These are phyloP conservation scores for Rhingia rostrata DNA, from an alignment of 2,888 invertebrate species.

Conservation along the genomic window DNA sequence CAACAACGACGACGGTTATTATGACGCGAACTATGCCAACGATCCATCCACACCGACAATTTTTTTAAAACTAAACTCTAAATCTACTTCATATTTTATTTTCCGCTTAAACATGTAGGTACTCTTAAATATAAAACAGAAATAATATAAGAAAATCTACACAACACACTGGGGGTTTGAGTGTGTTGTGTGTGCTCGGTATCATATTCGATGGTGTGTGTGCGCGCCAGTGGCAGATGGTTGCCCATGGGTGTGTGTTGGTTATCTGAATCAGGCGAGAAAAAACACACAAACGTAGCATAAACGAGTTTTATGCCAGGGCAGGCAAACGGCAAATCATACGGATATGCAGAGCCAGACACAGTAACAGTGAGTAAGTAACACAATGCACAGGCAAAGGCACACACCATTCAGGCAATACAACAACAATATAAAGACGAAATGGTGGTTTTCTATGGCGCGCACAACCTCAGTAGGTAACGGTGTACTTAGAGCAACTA, in stretches of 20 bases:
- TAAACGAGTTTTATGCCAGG: constrained; percentile 54
- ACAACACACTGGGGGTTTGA: constrained; percentile 20
- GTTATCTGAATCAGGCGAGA: constrained; percentile 38
- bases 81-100: constrained; percentile 74
- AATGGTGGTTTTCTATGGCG: too few relatives aligned
- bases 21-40: constrained; percentile 48
- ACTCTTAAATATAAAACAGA: constrained; percentile 73
- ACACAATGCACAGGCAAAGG: background rate
- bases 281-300: constrained; percentile 24
- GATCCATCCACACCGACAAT: constrained; percentile 75
- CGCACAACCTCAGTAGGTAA: constrained; percentile 33
- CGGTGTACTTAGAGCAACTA: background rate
- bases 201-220: background rate
- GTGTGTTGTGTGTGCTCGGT: constrained; percentile 6
- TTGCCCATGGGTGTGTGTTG: too few relatives aligned
- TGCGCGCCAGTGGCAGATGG: too few relatives aligned
- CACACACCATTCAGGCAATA: background rate
- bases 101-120: constrained; percentile 58
- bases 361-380: background rate
- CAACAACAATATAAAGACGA: too few relatives aligned
- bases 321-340: constrained; percentile 15
- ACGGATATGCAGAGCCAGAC: constrained; percentile 6
- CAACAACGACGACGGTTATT: constrained; percentile 57
- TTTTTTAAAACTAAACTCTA: constrained; percentile 77
- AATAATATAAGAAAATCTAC: constrained; percentile 72